A percentile compares a stretch with the other conserved stretches of the same genome.
phyloP scores from a whole-genome alignment of 1,140 invertebrate species.

The Aphidius gifuensis region DNA sequence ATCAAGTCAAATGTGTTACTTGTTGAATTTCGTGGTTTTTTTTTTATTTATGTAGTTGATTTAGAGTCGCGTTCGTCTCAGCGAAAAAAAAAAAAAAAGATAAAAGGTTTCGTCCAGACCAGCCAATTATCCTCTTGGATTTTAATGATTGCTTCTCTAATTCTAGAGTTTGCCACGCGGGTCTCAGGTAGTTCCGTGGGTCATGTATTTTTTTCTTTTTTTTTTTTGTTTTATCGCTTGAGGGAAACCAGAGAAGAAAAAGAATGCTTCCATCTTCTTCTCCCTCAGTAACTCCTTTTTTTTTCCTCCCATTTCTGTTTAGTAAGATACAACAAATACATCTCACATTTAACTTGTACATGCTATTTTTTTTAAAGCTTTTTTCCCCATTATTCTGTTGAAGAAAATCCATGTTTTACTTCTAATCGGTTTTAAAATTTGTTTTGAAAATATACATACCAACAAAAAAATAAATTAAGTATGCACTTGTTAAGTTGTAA shows the following conservation, averaged over 20 bases:
- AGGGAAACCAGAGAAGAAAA: constrained; percentile 31
- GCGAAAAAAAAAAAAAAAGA: constrained; percentile 17
- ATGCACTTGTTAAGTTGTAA: no score
- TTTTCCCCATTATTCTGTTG: no score
- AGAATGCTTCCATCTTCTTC: constrained; percentile 14
- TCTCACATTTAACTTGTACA: no score
- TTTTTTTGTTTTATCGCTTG: constrained; percentile 33
- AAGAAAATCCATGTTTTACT: no score
- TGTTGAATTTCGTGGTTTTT: no score
- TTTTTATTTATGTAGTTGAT: constrained; percentile 9
- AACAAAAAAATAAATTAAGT: no score
- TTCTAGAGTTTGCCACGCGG: constrained; percentile 38
- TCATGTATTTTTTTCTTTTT: constrained; percentile 32
- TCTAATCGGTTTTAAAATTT: no score
- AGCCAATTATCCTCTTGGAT: constrained; percentile 43
- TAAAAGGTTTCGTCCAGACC: constrained; percentile 19
- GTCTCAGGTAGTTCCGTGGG: constrained; percentile 26
- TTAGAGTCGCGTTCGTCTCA: constrained; percentile 10
- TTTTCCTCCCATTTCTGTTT: constrained; percentile 8
- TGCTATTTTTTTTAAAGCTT: no score
- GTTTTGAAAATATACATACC: no score
- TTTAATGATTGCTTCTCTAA: constrained; percentile 44
- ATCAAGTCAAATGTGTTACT: no score
- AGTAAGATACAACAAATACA: no score
- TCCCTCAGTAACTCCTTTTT: constrained; percentile 15